Evolutionary conservation across 1,140 invertebrate genomes (phyloP).

Genomic region (Aphaenogaster floridana): DNA sequence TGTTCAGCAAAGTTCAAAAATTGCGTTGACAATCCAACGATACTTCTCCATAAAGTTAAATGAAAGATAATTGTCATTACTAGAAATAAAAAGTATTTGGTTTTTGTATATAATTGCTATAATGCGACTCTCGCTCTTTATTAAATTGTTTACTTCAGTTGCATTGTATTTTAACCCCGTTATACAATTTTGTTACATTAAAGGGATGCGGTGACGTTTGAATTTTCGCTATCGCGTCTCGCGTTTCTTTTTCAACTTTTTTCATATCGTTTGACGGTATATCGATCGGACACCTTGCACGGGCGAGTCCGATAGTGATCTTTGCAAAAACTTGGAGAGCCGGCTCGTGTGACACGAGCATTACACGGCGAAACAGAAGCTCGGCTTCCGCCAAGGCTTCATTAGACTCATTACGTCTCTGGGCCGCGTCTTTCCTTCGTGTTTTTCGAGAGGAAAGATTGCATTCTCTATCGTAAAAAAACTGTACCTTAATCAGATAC

Average conservation of each 20-base stretch:
- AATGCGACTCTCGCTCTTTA: background rate
- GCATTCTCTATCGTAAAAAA: background rate
- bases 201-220: background rate
- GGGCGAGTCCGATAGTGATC: conserved; percentile 66
- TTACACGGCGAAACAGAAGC: conserved; percentile 66
- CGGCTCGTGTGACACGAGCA: conserved; percentile 68
- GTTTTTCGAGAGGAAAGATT: conserved; percentile 64
- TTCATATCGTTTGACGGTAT: conserved; percentile 52
- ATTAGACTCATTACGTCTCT: conserved; percentile 10
- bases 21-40: background rate
- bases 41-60: background rate
- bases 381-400: background rate
- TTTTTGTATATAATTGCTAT: background rate
- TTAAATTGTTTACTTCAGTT: background rate
- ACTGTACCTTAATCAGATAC: background rate
- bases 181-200: conserved; percentile 8
- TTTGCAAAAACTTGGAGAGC: conserved; percentile 59
- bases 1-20: background rate
- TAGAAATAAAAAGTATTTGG: background rate
- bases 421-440: background rate
- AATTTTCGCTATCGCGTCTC: conserved; percentile 49
- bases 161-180: background rate
- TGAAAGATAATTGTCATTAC: background rate
- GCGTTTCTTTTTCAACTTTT: conserved; percentile 33
- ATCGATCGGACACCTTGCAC: conserved; percentile 66